Evolutionary conservation across 2,797 vertebrate species (phyloP).

Genomic region (Psittacula echo): DNA sequence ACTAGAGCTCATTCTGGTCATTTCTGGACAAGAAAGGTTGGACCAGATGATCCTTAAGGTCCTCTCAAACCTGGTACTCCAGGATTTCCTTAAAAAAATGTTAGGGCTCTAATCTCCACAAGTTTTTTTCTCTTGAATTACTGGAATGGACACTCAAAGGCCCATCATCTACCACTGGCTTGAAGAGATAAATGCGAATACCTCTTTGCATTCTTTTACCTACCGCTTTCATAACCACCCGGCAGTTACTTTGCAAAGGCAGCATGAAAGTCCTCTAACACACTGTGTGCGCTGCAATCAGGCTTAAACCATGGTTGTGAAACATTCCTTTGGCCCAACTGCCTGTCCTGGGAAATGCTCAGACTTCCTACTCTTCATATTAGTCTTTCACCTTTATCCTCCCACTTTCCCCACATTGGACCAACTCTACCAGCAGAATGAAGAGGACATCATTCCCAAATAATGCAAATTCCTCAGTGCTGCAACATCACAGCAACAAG

Average conservation of each 20-base stretch:
- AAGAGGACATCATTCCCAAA: not conserved
- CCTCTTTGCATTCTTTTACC: not conserved
- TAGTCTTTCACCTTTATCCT: conserved; percentile 1
- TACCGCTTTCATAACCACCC: not conserved
- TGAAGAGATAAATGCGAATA: not conserved
- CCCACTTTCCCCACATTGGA: not conserved
- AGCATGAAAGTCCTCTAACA: not conserved
- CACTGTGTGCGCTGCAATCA: not conserved
- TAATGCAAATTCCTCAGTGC: not conserved
- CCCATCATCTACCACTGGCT: not conserved
- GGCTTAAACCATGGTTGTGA: not conserved
- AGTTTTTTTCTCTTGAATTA: not conserved
- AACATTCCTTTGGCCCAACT: not conserved
- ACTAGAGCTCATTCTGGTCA: not conserved
- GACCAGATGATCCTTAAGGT: not conserved
- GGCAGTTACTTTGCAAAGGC: not conserved
- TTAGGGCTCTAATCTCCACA: not conserved
- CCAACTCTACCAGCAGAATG: not conserved
- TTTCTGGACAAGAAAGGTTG: not conserved
- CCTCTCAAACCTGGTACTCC: not conserved
- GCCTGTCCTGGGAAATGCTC: not conserved
- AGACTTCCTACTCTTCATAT: not conserved
- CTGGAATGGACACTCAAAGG: not conserved
- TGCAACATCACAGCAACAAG: not conserved
- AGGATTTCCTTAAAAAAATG: not conserved